Evolutionary conservation across 2,113 vertebrate species (phyloP), one percentile per base, ranked within the genome.

Genomic region (Myiozetetes cayanensis): DNA sequence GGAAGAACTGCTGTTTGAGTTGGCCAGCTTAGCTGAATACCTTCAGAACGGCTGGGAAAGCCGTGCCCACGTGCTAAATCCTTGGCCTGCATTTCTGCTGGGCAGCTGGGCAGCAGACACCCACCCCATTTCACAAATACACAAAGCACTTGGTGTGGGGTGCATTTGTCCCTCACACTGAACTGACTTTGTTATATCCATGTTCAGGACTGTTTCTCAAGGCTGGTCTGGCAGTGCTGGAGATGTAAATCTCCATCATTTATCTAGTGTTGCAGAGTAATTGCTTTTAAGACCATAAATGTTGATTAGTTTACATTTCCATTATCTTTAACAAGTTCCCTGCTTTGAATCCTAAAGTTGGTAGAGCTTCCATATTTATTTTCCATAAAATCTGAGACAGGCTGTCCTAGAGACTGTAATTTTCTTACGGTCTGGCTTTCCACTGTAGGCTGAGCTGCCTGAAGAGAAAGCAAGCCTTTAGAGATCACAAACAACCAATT

Each of bases 401-500:
- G 25, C 37, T 88, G 31, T 86, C 44, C 30, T 44, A 92, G 81
- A 89, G 61, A 88, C 59, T 82, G 43, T 39, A 83, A 78, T 96
- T 65, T 81, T 89, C 86, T 94, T 87, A 61, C 8, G 68, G 67
- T 66, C 33, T 70, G 68, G 24, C 65, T 70, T 97, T 97, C 84
- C 49, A 78, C 58, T 94, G 58, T 75, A 91, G 52, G 90, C 67
- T 96, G 82, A 96, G 66, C 59, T 86, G 70, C 43, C 87, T 93
- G 92, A 89, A 97, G 97, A 97, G 84, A 97, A 96, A 96, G 53
- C 53, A 95, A 91, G 62, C 66, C 94, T 97, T 97, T 87, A 96
- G 95, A 95, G 94, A 97, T 96, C 96, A 97, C 92, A 97, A 97
- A 96, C 97, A 98, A 93, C 94, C 95, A 98, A 98, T 98, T 98